Percentiles rank a stretch among this genome's conserved stretches.
Evolutionary conservation across 53 echinoderm and acorn worm species (phyloP).

Genomic region (Stichopus horrens): DNA sequence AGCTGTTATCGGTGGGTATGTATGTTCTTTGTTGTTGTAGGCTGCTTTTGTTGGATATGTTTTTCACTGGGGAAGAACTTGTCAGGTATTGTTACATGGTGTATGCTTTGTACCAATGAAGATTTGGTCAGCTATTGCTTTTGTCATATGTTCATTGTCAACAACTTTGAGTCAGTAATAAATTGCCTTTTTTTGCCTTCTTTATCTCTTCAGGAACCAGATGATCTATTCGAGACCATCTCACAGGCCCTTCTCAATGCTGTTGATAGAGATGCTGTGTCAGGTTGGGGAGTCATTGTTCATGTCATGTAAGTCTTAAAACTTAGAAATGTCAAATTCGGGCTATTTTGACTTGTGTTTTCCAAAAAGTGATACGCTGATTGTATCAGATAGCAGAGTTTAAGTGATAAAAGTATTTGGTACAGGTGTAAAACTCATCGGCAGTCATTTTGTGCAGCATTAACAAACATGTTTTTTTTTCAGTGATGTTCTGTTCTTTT

Average conservation of each 20-base stretch:
- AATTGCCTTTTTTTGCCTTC: not conserved
- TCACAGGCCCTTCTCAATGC: conserved; percentile 96
- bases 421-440: not conserved
- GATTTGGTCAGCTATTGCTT: too few species aligned
- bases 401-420: not conserved
- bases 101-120: too few species aligned
- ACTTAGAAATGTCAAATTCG: not conserved
- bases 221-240: conserved; percentile 94
- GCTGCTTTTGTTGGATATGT: too few species aligned
- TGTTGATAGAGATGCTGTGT: conserved; percentile 94
- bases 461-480: too few species aligned
- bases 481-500: too few species aligned
- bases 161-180: too few species aligned
- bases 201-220: conserved; percentile 73
- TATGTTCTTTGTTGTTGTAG: too few species aligned
- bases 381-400: not conserved
- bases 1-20: too few species aligned
- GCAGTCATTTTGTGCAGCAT: not conserved
- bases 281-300: conserved; percentile 98
- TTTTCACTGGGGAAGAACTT: too few species aligned
- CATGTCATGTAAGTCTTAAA: conserved; percentile 87
- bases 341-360: too few species aligned
- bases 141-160: too few species aligned
- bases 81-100: too few species aligned
- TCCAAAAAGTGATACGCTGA: not conserved